Evolutionary conservation across 2,888 invertebrate species (phyloP).

Genomic region (Cheilosia urbana): DNA sequence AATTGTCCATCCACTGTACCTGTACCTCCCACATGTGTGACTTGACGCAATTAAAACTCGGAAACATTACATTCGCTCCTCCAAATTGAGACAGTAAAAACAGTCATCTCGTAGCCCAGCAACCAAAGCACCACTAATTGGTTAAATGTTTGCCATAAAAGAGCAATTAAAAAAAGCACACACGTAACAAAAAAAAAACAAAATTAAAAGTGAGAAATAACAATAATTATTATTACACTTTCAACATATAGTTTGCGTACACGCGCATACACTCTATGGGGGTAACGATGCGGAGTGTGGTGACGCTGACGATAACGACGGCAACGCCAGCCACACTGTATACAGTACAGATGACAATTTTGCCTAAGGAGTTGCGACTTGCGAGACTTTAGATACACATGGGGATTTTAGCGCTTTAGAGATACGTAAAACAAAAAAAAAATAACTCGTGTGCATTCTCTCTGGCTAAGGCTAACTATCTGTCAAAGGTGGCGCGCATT

Average conservation of each 20-base stretch:
- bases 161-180: constrained; percentile 56
- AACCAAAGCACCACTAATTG: constrained; percentile 51
- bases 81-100: constrained; percentile 15
- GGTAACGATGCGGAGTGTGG: constrained; percentile 51
- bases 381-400: constrained; percentile 29
- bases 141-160: constrained; percentile 68
- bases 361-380: constrained; percentile 64
- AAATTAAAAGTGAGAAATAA: constrained; percentile 72
- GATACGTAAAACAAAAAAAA: neutral
- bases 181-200: constrained; percentile 2
- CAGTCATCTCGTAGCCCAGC: constrained; percentile 18
- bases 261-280: constrained; percentile 29
- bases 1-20: neutral
- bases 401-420: constrained; percentile 37
- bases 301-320: constrained; percentile 45
- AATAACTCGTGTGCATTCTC: constrained; percentile 51
- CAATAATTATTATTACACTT: constrained; percentile 73
- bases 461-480: constrained; percentile 70
- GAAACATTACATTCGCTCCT: neutral
- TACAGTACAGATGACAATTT: constrained; percentile 65
- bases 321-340: neutral
- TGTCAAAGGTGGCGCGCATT: constrained; percentile 76
- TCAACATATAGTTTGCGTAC: constrained; percentile 64
- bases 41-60: constrained; percentile 48
- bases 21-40: constrained; percentile 35